phyloP scores from a whole-genome alignment of 2,797 vertebrate species.

The Galaxias olidus region DNA sequence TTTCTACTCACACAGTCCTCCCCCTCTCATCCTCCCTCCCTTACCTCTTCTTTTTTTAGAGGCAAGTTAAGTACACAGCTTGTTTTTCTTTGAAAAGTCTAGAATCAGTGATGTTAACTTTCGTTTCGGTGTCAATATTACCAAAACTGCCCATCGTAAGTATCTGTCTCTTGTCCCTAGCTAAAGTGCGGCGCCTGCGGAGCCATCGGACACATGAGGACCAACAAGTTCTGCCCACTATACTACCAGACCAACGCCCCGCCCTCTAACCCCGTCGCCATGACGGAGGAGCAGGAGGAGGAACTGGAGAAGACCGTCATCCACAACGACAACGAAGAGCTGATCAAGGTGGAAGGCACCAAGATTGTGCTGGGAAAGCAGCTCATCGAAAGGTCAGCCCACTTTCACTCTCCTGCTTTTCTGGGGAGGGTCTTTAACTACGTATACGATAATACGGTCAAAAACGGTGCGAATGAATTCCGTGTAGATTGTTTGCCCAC shows the following conservation, averaged over 20 bases:
- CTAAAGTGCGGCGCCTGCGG: constrained; percentile 98
- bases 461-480: no score
- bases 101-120: no score
- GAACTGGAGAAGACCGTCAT: constrained; percentile 98
- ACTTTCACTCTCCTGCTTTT: no score
- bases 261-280: constrained; percentile 97
- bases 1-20: constrained; percentile 35
- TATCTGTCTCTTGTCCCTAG: constrained; percentile 67
- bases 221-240: constrained; percentile 97
- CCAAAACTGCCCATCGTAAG: no score
- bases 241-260: constrained; percentile 99
- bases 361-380: constrained; percentile 98
- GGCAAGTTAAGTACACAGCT: no score
- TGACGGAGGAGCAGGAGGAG: constrained; percentile 99
- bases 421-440: no score
- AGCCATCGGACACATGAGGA: constrained; percentile 98
- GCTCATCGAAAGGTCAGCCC: constrained; percentile 91
- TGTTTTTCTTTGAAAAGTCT: no score
- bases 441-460: no score
- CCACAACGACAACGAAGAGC: constrained; percentile 97
- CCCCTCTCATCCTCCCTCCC: constrained; percentile 13
- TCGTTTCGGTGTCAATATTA: no score
- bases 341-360: constrained; percentile 98
- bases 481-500: no score
- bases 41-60: no score